Evolutionary conservation across 2,113 vertebrate species (phyloP).

Genomic region (Dipodomys merriami): DNA sequence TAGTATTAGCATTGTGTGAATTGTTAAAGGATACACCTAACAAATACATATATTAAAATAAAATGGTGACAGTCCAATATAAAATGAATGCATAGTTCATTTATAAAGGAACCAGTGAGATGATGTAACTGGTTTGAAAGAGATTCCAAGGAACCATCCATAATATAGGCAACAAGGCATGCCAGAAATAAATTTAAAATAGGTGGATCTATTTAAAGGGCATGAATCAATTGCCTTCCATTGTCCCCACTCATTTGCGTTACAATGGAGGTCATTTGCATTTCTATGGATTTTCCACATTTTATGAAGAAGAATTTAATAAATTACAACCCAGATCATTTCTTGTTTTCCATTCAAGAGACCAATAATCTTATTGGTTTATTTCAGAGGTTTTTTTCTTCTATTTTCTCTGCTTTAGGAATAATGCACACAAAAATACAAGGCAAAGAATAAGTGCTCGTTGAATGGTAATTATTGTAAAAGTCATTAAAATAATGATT

Average conservation of each 20-base stretch:
- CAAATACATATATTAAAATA: too few relatives aligned
- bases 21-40: not conserved
- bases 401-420: not conserved
- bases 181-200: not conserved
- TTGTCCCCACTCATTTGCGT: constrained; percentile 42
- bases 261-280: constrained; percentile 31
- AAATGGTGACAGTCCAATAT: too few relatives aligned
- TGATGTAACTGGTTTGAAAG: not conserved
- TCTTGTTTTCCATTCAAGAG: not conserved
- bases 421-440: not conserved
- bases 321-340: not conserved
- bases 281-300: constrained; percentile 5
- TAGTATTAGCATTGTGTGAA: not conserved
- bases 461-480: not conserved
- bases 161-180: not conserved
- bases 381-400: constrained; percentile 53
- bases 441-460: constrained; percentile 22
- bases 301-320: constrained; percentile 15
- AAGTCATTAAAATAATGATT: constrained; percentile 32
- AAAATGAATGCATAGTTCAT: too few relatives aligned
- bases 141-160: constrained; percentile 4
- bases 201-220: constrained; percentile 10
- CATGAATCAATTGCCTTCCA: not conserved
- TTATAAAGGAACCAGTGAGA: too few relatives aligned
- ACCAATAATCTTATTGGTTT: not conserved